phyloP scores from a whole-genome alignment of 1,140 invertebrate species.

The Agrilus planipennis region DNA sequence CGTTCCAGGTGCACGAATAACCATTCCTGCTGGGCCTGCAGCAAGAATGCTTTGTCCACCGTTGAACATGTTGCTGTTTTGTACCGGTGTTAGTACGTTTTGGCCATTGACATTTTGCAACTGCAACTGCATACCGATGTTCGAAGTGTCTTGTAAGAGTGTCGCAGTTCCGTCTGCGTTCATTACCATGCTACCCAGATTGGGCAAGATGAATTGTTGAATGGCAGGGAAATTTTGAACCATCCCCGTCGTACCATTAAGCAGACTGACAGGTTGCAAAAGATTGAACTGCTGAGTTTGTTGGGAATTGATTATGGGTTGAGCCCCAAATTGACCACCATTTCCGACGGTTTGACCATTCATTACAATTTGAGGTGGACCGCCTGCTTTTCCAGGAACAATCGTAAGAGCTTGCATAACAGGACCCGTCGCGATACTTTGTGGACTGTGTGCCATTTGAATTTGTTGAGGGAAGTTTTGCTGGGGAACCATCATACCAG shows the following conservation, averaged over 20 bases:
- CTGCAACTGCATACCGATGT: slow-evolving; percentile 59
- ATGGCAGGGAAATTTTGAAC: slow-evolving; percentile 67
- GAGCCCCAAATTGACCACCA: slow-evolving; percentile 46
- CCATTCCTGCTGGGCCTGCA: slow-evolving; percentile 60
- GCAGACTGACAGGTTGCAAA: slow-evolving; percentile 65
- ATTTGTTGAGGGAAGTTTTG: slow-evolving; percentile 48
- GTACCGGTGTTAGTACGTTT: slow-evolving; percentile 61
- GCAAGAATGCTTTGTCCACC: slow-evolving; percentile 51
- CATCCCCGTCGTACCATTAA: slow-evolving; percentile 57
- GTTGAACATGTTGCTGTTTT: slow-evolving; percentile 46
- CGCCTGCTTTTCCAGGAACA: slow-evolving; percentile 59
- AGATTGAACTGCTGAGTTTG: slow-evolving; percentile 65
- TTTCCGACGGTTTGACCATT: slow-evolving; percentile 48
- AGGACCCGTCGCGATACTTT: slow-evolving; percentile 42
- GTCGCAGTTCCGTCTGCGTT: slow-evolving; percentile 44
- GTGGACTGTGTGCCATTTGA: slow-evolving; percentile 48
- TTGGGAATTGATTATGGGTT: slow-evolving; percentile 57
- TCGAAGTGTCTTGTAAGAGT: slow-evolving; percentile 58
- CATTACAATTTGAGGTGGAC: slow-evolving; percentile 57
- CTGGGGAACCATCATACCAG: slow-evolving; percentile 36
- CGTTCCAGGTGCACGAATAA: slow-evolving; percentile 56
- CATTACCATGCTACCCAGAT: slow-evolving; percentile 45
- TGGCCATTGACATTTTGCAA: slow-evolving; percentile 69
- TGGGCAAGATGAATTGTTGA: slow-evolving; percentile 72
- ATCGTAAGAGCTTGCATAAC: slow-evolving; percentile 65